phyloP scores from a whole-genome alignment of 2,888 invertebrate species.

The Parapristionchus giblindavisi region DNA sequence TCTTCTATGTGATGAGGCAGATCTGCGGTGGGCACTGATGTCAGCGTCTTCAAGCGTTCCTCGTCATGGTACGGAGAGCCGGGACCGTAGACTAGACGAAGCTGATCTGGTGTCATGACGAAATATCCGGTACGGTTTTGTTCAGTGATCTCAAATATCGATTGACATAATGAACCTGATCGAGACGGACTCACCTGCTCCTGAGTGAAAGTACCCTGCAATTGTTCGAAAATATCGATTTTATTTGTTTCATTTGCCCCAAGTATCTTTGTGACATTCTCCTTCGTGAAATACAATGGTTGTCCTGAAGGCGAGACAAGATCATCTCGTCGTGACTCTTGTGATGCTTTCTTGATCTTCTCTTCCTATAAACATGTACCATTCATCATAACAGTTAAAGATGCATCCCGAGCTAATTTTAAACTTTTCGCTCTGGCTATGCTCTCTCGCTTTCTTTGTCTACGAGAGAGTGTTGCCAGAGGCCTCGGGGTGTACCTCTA shows the following conservation, averaged over 20 bases:
- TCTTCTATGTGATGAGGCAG: conserved; percentile 43
- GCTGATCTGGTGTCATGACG: conserved; percentile 53
- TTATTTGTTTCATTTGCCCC: conserved; percentile 50
- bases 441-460: too few species aligned
- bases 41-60: conserved; percentile 18
- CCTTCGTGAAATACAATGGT: conserved; percentile 58
- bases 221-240: conserved; percentile 54
- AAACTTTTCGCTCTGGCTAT: too few species aligned
- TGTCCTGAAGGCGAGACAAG: conserved; percentile 43
- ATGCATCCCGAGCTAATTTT: too few species aligned
- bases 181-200: conserved; percentile 46
- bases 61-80: conserved; percentile 46
- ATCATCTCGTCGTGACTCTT: not conserved
- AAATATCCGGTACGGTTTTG: conserved; percentile 61
- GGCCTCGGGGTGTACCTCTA: too few species aligned
- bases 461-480: too few species aligned
- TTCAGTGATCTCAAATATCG: conserved; percentile 47
- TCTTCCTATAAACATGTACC: conserved; percentile 13
- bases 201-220: conserved; percentile 51
- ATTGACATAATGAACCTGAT: not conserved
- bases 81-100: conserved; percentile 57
- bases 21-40: not conserved
- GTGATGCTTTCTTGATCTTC: conserved; percentile 30
- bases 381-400: too few species aligned
- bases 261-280: conserved; percentile 52